Base-by-base conservation (phyloP, 35 echinoderm and acorn worm genomes). In the Ophioderma brevispina region DNA sequence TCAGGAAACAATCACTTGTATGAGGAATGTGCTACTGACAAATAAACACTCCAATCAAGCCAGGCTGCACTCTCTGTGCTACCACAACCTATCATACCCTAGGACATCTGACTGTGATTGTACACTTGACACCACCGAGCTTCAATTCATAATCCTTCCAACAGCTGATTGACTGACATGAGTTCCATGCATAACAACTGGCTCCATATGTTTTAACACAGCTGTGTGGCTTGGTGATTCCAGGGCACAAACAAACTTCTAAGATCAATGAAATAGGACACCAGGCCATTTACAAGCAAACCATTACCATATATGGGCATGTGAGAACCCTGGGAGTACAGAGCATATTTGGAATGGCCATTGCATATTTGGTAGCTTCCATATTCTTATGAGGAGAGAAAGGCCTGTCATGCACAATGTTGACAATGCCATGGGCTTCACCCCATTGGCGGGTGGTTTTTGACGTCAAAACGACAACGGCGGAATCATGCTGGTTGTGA, bases 401-500 rank as follows among this genome's bases (percentile, higher is more conserved):
- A 4, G 59, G 59, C 17, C 2, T 63, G 39, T 59, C 52, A 36
- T 59, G 32, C 55, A 19, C 39, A 64, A 85, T 85, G 83, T 59
- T 35, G 83, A 34, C 83, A 70, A 85, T 85, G 83, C 83, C 33
- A 11, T 23, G 14, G 31, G 41, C 21, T 85, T 13, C n/a, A 35
- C 32, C 13, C 43, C 46, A 85, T 85, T 85, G 83, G 83, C 52
- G 33, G 31, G 1, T 32, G 21, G 83, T 55, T 64, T 70, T 30
- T 85, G 83, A 85, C 83, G 83, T 85, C 83, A 85, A 70, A 25
- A 25, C 23, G 59, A 30, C 28, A 70, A 8, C 17, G n/a, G 59
- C n/a, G 59, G n/a, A 8, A 70, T 2, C 59, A 70, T 70, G 59
- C 59, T 70, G 59, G 59, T 70, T 15, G 17, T 13, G 59, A 2